phyloP scores from a whole-genome alignment of 2,113 vertebrate species.

The Epinephelus lanceolatus region DNA sequence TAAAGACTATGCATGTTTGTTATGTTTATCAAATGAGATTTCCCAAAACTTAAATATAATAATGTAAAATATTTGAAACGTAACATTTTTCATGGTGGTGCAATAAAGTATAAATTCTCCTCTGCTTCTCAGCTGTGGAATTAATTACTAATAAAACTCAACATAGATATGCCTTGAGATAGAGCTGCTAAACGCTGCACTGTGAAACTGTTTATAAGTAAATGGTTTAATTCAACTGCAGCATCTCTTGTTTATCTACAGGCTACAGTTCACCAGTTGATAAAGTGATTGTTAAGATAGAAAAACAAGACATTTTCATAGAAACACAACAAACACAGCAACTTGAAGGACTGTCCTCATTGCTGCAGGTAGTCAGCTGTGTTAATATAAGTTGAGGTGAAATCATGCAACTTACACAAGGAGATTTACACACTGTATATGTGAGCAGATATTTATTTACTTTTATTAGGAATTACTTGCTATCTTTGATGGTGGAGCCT shows the following conservation, averaged over 20 bases:
- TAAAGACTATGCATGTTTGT: neutral
- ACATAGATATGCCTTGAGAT: neutral
- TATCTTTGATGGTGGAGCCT: neutral
- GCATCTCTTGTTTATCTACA: too few species aligned
- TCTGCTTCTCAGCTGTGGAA: neutral
- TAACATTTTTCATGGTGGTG: neutral
- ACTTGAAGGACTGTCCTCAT: neutral
- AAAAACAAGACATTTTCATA: neutral
- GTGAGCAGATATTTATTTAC: neutral
- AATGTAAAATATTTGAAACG: neutral
- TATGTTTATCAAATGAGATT: neutral
- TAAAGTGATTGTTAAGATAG: neutral
- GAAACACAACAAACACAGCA: neutral
- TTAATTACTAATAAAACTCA: neutral
- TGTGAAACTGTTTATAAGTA: neutral
- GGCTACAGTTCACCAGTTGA: too few species aligned
- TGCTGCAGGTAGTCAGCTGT: neutral
- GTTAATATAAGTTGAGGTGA: neutral
- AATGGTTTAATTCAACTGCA: too few species aligned
- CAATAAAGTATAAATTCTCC: neutral
- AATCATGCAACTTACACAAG: neutral
- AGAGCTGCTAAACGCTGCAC: neutral
- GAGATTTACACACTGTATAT: neutral
- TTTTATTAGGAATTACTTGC: neutral
- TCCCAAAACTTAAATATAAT: neutral